Conservation (phyloP, 2,888 invertebrate species). For the Bimastos eiseni region DNA sequence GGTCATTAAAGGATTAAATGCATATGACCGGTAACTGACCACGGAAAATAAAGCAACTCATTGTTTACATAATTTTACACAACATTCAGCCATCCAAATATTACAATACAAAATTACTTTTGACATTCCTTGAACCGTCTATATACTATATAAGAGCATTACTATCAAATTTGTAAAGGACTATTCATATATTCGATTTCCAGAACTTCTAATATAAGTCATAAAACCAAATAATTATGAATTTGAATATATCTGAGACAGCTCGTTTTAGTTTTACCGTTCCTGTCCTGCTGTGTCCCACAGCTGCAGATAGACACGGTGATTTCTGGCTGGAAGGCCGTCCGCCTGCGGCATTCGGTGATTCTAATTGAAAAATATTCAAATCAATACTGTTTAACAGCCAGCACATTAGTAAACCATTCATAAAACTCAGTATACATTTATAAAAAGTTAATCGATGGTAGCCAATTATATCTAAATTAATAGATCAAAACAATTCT, state of each 20-base stretch:
- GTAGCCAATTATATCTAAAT: background rate
- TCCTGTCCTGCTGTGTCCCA: conserved; percentile 94
- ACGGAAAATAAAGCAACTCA: too few relatives aligned
- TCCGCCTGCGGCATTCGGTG: conserved; percentile 63
- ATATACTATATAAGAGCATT: too few relatives aligned
- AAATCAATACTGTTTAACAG: background rate
- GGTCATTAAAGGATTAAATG: too few relatives aligned
- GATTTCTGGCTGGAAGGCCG: conserved; percentile 72
- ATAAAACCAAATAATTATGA: background rate
- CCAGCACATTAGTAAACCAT: background rate
- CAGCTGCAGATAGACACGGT: conserved; percentile 86
- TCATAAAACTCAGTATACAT: background rate
- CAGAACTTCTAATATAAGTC: background rate
- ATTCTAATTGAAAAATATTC: conserved; percentile 66
- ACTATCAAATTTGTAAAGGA: background rate
- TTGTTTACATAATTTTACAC: too few relatives aligned
- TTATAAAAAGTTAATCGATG: background rate
- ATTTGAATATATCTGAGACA: background rate
- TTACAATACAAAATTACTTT: too few relatives aligned
- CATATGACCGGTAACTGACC: too few relatives aligned
- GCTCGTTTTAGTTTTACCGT: conserved; percentile 63
- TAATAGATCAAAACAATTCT: background rate
- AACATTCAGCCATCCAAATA: too few relatives aligned
- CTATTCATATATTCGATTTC: background rate
- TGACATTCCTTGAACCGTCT: too few relatives aligned